A percentile compares a stretch with the other conserved stretches of the same genome.
Conservation (phyloP, 23 tunicate species). For the Clavelina lepadiformis region DNA sequence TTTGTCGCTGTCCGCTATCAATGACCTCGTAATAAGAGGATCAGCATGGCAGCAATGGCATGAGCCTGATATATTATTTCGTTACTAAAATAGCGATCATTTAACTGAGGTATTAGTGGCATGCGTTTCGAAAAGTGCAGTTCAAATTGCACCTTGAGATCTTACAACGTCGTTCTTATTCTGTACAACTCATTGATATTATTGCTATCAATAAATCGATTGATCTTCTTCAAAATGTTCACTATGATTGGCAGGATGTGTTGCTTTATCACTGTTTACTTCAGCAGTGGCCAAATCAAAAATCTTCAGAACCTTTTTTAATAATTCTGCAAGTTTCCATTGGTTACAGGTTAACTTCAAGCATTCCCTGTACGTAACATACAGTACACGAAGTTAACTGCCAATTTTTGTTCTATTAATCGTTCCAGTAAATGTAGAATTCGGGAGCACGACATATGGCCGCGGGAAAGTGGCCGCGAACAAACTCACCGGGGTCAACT, state of each 20-base stretch:
- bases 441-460: too few relatives aligned
- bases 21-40: constrained; percentile 19
- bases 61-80: not conserved
- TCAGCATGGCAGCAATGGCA: constrained; percentile 9
- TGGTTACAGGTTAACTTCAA: not conserved
- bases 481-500: too few relatives aligned
- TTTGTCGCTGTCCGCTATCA: not conserved
- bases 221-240: constrained; percentile 5
- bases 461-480: too few relatives aligned
- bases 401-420: too few relatives aligned
- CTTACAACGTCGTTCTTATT: not conserved
- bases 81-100: constrained; percentile 4
- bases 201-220: constrained; percentile 2
- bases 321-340: constrained; percentile 12
- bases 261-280: constrained; percentile 4
- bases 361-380: not conserved
- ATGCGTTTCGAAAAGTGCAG: constrained; percentile 7
- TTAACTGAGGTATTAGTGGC: not conserved
- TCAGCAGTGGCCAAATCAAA: constrained; percentile 20
- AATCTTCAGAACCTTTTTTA: constrained; percentile 15
- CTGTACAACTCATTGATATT: not conserved
- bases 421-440: constrained; percentile 11
- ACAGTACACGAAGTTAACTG: too few relatives aligned
- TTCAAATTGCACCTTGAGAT: constrained; percentile 11
- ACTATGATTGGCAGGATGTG: constrained; percentile 1